Conservation (phyloP, 2,797 vertebrate genomes). For the Trematomus bernacchii region DNA sequence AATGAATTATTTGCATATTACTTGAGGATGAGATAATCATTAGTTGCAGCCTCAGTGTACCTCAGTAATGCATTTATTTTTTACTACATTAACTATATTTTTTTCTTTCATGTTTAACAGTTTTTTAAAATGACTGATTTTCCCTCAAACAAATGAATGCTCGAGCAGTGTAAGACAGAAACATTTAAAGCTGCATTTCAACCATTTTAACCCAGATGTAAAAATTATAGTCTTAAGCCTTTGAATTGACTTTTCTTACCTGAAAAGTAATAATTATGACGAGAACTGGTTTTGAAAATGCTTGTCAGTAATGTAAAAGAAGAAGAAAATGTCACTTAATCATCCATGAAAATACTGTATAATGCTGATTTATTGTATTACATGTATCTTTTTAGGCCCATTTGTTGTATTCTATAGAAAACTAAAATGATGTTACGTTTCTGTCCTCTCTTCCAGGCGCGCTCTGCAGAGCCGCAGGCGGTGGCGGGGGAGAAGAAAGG, state of each 20-base stretch:
- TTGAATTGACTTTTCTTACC: neutral
- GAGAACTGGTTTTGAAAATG: neutral
- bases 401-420: neutral
- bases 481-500: conserved; percentile 66
- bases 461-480: conserved; percentile 67
- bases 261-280: neutral
- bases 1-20: too few relatives aligned
- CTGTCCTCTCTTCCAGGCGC: conserved; percentile 70
- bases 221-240: too few relatives aligned
- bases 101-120: neutral
- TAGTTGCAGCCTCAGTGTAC: neutral
- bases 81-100: neutral
- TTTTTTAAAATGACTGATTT: neutral
- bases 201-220: too few relatives aligned
- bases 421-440: neutral
- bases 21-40: neutral
- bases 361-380: neutral
- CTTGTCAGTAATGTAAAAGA: neutral
- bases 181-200: neutral
- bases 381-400: neutral
- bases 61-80: neutral
- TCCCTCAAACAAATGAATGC: neutral
- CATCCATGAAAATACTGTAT: neutral
- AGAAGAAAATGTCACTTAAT: neutral
- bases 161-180: neutral